Evolutionary conservation across 2,797 vertebrate species (phyloP), one percentile per base, ranked within the genome.

Genomic region (Alca torda): DNA sequence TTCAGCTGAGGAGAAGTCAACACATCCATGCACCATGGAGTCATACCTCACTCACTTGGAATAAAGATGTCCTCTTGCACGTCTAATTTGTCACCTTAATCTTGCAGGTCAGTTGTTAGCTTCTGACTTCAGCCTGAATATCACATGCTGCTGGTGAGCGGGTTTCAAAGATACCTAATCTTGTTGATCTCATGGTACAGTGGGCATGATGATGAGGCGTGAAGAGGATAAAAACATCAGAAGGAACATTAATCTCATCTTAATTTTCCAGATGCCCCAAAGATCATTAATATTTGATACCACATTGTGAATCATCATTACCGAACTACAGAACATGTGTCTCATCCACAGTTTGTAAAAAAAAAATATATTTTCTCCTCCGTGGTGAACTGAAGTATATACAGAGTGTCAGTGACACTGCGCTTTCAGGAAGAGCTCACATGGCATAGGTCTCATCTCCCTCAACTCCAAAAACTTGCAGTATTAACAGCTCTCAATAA

Each of bases 181-280:
- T 91, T 97, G 88, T 97, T 96, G 93, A 87, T 96, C 93, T 92
- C 93, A 96, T 92, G 95, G 93, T 93, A 94, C 83, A 93, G 88
- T 90, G 80, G 65, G 54, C 83, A 88, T 84, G 88, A 92, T 92
- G 88, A 96, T 94, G 94, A 94, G 77, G 90, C 74, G 4, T 90
- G 90, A 88, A 94, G 59, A 96, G 84, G 85, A 93, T 96, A 87
- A 95, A 96, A 96, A 94, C 79, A 93, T 90, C 83, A 90, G 88
- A 93, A 94, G 70, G 59, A 90, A 84, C 83, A 96, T 96, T 95
- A 93, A 96, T 96, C 59, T 94, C 80, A 67, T 79, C 80, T 83
- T 97, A 93, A 95, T 96, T 97, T 96, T 91, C 94, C 94, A 96
- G 88, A 94, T 96, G 94, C 90, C 87, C 67, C 69, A 76, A 90